Evolutionary conservation across 30 jellyfish, hydroid and myxozoan species (phyloP).

Genomic region (Chironex yamaguchii): DNA sequence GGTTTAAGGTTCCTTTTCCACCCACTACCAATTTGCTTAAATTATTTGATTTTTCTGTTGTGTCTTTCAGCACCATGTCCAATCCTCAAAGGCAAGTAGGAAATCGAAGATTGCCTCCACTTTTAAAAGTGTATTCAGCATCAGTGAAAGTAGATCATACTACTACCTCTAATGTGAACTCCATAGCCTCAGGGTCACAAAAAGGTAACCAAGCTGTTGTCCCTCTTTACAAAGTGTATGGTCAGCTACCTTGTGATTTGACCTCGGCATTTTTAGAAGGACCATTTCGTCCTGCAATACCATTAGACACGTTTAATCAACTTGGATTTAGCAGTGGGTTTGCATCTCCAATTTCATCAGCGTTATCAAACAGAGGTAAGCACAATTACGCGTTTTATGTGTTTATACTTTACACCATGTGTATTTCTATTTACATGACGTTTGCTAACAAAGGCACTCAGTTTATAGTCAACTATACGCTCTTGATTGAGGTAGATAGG

Average conservation of each 20-base stretch:
- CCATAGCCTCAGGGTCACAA: conserved; percentile 26
- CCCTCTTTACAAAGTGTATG: conserved; percentile 2
- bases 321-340: neutral
- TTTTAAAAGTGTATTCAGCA: conserved; percentile 56
- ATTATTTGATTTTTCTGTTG: no score
- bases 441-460: no score
- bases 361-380: neutral
- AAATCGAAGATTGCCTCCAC: conserved; percentile 89
- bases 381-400: neutral
- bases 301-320: conserved; percentile 60
- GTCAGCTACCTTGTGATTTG: conserved; percentile 43
- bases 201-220: neutral
- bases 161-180: neutral
- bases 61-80: no score
- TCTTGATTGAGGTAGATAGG: no score
- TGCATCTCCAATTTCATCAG: neutral
- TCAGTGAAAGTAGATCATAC: conserved; percentile 44
- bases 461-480: no score
- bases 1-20: no score
- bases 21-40: no score
- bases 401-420: no score
- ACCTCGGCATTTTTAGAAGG: conserved; percentile 71
- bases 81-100: conserved; percentile 90
- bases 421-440: no score
- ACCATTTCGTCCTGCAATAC: conserved; percentile 76